Evolutionary conservation across 1,140 invertebrate species (phyloP), one percentile per base, ranked within the genome.

Genomic region (Drosophila melanogaster): DNA sequence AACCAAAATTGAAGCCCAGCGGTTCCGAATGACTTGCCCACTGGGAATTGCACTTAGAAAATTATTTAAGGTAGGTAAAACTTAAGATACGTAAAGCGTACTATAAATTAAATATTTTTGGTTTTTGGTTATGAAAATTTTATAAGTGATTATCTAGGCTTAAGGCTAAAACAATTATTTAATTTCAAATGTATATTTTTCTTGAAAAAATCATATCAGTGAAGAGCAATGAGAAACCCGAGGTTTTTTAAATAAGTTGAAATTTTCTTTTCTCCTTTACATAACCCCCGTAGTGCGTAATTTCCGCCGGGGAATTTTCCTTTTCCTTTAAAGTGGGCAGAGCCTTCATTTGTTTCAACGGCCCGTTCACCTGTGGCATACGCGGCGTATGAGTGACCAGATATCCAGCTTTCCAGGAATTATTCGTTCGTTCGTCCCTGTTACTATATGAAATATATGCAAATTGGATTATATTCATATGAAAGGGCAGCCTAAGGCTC

Each of bases 381-480:
- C 54, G 47, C 33, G 60, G 74, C 83, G 61, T 78, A 87, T 86
- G 69, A 78, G 75, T 76, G 60, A 57, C 55, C 66, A 49, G 64
- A 57, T 69, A 70, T 70, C 19, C 51, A 35, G 35, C 10, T 38
- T 70, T 57, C 50, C 24, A 47, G n/a, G 43, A 76, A 81, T 30
- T 30, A 83, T 70, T 71, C 46, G 30, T 65, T 26, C 49, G 30
- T 8, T 41, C 41, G 51, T 22, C 38, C 33, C 17, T 33, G 47
- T 51, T 51, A 50, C 53, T 77, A 66, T 71, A 60, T 59, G 79
- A 84, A 89, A 74, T 81, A 76, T 89, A 87, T 87, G 84, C 84
- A 87, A 87, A 87, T 87, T 84, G 79, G 79, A 66, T 77, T 84
- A 87, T 89, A 89, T 89, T 81, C 72, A 79, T 87, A 81, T 89